Base-by-base conservation (phyloP, 2,113 vertebrate species). In the Nipponia nippon region DNA sequence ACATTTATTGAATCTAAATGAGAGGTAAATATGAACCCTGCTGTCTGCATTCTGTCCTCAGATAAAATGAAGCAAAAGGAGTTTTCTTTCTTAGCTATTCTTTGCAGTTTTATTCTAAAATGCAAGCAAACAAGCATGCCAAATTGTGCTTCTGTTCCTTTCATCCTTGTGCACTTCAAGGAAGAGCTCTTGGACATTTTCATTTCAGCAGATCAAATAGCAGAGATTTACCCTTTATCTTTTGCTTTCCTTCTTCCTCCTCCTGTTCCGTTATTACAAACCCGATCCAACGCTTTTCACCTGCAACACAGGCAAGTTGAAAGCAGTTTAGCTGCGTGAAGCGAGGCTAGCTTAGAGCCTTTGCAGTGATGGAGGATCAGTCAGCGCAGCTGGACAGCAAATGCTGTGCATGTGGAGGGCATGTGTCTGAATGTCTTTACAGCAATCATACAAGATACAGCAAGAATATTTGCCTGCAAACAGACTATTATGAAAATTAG, bases 171-270 rank as follows among this genome's bases (percentile, higher is more conserved):
- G 50, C 7, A 3, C 63, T 92, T 94, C 80, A 81, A 62, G 94
- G 63, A 71, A 81, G 63, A 87, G 71, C 63, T 88, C 79, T 93
- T 23, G 61, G 82, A 76, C 14, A 8, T 72, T 72, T 85, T 49
- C 78, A 30, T 90, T 81, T 76, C 62, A 62, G 79, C 46, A 80
- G 92, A 93, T 96, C 90, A 95, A 81, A 86, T 4, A 88, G 53
- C 75, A 77, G 67, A 88, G 32, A 42, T 70, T 73, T 65, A 46
- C 22, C 32, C 89, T 94, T 94, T 62, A 83, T 91, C 80, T 87
- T 71, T 30, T n/a, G 23, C 49, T 29, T 83, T 36, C 52, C 61
- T 82, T 10, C 59, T 44, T 83, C 32, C 49, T 58, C 12, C 25
- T 75, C 44, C 47, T n/a, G 38, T 15, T 81, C 66, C 4, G 3